Percentiles rank a stretch among this genome's conserved stretches.
Conservation (phyloP, 1,140 invertebrate species). For the Psilanteris sp. region DNA sequence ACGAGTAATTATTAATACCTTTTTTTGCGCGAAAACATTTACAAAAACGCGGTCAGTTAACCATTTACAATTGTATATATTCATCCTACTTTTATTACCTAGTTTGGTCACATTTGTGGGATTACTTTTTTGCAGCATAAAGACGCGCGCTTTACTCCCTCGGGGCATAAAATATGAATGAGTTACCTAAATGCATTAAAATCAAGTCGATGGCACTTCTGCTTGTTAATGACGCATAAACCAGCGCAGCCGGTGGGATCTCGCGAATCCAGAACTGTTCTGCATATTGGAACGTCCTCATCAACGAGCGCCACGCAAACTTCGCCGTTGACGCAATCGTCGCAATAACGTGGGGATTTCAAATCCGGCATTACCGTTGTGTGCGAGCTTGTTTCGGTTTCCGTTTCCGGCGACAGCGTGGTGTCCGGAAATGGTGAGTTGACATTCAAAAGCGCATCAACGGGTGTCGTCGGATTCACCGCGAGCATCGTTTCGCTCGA, state of each 20-base stretch:
- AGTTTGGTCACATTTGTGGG: no score
- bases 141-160: no score
- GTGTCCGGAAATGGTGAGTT: constrained; percentile 46
- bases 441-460: constrained; percentile 57
- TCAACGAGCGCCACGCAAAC: constrained; percentile 84
- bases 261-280: constrained; percentile 79
- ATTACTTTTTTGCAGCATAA: no score
- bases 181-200: constrained; percentile 79
- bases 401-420: constrained; percentile 52
- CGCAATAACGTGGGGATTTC: constrained; percentile 74
- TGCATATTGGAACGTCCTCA: constrained; percentile 83
- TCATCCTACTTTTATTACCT: no score
- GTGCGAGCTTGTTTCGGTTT: constrained; percentile 44
- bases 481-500: constrained; percentile 38
- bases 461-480: constrained; percentile 39
- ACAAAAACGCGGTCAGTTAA: no score
- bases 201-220: constrained; percentile 86
- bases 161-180: no score
- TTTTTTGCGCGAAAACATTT: no score
- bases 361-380: constrained; percentile 42
- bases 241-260: constrained; percentile 89
- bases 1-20: no score
- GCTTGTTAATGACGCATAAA: constrained; percentile 84
- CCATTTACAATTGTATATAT: no score
- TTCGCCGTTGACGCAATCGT: constrained; percentile 79